Evolutionary conservation across 2,888 invertebrate species (phyloP).

Genomic region (Dryobotodes eremita): DNA sequence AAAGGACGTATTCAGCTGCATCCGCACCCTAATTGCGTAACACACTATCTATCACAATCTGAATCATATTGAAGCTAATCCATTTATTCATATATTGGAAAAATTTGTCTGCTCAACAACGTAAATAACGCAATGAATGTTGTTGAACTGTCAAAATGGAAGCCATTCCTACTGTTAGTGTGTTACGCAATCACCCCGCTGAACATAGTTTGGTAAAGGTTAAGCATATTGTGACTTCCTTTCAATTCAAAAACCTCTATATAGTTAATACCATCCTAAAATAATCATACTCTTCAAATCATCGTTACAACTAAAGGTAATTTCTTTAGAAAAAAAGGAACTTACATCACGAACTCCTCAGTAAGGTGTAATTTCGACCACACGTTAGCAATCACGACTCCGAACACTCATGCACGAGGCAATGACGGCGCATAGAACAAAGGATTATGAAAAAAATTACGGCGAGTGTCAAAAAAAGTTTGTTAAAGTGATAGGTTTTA

Average conservation of each 20-base stretch:
- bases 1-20: not conserved
- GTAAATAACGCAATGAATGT: no score
- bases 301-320: constrained; percentile 25
- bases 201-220: not conserved
- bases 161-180: not conserved
- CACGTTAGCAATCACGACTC: constrained; percentile 56
- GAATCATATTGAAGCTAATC: no score
- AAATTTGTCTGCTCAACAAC: no score
- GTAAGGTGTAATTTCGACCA: constrained; percentile 55
- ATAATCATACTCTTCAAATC: constrained; percentile 6
- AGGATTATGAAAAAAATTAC: constrained; percentile 16
- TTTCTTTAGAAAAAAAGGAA: constrained; percentile 30
- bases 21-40: no score
- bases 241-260: constrained; percentile 11
- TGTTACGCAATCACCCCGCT: no score
- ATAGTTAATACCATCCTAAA: not conserved
- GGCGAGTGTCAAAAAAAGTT: constrained; percentile 17
- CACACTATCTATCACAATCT: no score
- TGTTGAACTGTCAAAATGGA: not conserved
- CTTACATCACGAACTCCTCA: constrained; percentile 44
- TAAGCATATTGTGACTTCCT: not conserved
- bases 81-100: no score
- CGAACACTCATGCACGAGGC: constrained; percentile 36
- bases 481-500: not conserved
- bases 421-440: constrained; percentile 37